Evolutionary conservation across 2,113 vertebrate genomes (phyloP).

Genomic region (Sorex fumeus): DNA sequence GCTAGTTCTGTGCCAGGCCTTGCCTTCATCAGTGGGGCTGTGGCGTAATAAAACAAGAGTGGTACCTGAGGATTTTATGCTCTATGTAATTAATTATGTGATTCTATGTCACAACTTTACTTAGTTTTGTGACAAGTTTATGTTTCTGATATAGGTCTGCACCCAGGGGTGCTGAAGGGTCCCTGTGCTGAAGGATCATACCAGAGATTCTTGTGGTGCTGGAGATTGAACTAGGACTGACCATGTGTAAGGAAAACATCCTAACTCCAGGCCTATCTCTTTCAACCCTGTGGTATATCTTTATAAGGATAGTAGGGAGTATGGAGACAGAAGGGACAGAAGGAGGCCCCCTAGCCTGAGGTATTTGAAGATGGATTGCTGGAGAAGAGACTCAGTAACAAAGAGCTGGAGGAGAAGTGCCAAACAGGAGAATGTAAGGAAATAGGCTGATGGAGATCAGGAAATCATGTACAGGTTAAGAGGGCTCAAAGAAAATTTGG

Average conservation of each 20-base stretch:
- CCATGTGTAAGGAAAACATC: too few relatives aligned
- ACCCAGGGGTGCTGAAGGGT: too few relatives aligned
- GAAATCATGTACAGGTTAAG: not conserved
- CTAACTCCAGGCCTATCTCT: too few relatives aligned
- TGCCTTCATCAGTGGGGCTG: not conserved
- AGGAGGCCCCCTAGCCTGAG: fast-evolving
- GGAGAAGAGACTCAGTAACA: not conserved
- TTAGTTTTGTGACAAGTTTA: too few relatives aligned
- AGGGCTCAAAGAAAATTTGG: fast-evolving
- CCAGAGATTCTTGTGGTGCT: too few relatives aligned
- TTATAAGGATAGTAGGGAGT: fast-evolving
- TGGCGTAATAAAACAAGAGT: not conserved
- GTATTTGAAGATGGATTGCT: not conserved
- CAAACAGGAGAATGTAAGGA: not conserved
- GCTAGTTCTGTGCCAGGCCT: not conserved
- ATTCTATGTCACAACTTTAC: too few relatives aligned
- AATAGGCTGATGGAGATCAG: fast-evolving
- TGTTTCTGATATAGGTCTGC: too few relatives aligned
- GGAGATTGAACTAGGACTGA: too few relatives aligned
- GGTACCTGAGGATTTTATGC: not conserved
- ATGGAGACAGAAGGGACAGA: not conserved
- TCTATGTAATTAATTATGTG: too few relatives aligned
- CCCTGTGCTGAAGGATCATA: too few relatives aligned
- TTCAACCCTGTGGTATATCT: not conserved
- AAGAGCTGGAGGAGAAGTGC: not conserved